Conservation (phyloP, 1,140 invertebrate species). For the Lordiphosa clarofinis region DNA sequence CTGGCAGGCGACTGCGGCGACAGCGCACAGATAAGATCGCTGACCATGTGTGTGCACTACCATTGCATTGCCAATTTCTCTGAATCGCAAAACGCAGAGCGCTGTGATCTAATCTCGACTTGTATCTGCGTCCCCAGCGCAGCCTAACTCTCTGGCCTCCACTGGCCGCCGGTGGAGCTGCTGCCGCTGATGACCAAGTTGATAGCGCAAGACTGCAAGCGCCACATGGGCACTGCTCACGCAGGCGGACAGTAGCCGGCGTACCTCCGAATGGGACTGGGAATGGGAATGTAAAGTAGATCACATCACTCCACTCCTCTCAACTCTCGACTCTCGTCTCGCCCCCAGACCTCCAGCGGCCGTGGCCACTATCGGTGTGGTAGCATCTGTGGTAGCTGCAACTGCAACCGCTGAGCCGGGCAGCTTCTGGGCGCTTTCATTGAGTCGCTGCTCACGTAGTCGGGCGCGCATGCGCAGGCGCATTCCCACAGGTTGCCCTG, state of each 20-base stretch:
- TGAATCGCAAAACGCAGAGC: conserved; percentile 54
- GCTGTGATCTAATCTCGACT: conserved; percentile 66
- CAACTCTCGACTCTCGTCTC: conserved; percentile 4
- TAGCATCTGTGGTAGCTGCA: conserved; percentile 23
- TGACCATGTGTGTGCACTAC: conserved; percentile 63
- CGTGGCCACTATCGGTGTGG: conserved; percentile 40
- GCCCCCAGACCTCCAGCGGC: conserved; percentile 28
- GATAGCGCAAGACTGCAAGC: conserved; percentile 59
- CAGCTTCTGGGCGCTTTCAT: conserved; percentile 16
- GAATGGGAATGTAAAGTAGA: conserved; percentile 70
- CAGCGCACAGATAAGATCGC: conserved; percentile 56
- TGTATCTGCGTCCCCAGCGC: conserved; percentile 52
- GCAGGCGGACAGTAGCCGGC: conserved; percentile 15
- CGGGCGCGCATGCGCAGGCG: conserved; percentile 26
- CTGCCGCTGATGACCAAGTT: conserved; percentile 54
- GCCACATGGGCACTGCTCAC: conserved; percentile 43
- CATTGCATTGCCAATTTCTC: conserved; percentile 63
- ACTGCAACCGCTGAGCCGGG: conserved; percentile 21
- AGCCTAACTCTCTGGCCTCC: conserved; percentile 20
- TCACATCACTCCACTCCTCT: conserved; percentile 40
- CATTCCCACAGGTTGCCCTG: conserved; percentile 72
- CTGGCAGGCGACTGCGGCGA: conserved; percentile 24
- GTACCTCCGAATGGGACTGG: conserved; percentile 1
- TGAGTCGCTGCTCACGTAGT: conserved; percentile 46
- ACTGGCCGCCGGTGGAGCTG: conserved; percentile 8